Base-by-base conservation (phyloP, 2,797 vertebrate genomes). In the Chrosomus eos region DNA sequence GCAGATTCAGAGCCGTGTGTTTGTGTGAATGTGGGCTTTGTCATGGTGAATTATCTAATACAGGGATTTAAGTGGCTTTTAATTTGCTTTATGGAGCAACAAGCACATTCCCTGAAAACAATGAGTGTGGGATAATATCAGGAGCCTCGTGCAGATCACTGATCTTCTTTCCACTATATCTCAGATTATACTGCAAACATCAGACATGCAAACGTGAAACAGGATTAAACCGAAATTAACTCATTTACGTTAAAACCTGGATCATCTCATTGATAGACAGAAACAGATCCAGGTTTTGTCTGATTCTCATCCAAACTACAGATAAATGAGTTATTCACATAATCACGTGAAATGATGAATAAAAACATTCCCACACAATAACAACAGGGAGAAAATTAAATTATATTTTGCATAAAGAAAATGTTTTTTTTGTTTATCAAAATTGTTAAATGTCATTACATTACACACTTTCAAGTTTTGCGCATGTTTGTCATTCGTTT, bases 101-200 rank as follows among this genome's bases (percentile, higher is more conserved):
- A 82, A 62, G 53, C 68, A 45, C 3, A 48, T 73, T 58, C 33
- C 68, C 14, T 3, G 53, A 11, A 76, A 77, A 83, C 74, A 67
- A 55, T 68, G 33, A 38, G 28, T 14, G 28, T 84, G 64, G 73
- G 36, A 77, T 68, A n/a, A 83, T 75, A 68, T 53, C 45, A 76
- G 23, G 31, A 21, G 26, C 16, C 23, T 76, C 26, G 10, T 51
- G 67, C 13, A 10, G 43, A 19, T 53, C 28, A 31, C 31, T 66
- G 23, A 53, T 51, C 72, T 55, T 33, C 36, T 83, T 74, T 68
- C 51, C 26, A 40, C 38, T 55, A 55, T 21, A 55, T 75, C 4
- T 43, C 31, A 81, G 84, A 86, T 77, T 82, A 62, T 60, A 58
- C 2, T 48, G 33, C 72, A 76, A 76, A 75, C 79, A 76, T 33